These are phyloP conservation scores for Alligator mississippiensis DNA, from an alignment of 2,113 vertebrate genomes.

Conservation along the genomic window DNA sequence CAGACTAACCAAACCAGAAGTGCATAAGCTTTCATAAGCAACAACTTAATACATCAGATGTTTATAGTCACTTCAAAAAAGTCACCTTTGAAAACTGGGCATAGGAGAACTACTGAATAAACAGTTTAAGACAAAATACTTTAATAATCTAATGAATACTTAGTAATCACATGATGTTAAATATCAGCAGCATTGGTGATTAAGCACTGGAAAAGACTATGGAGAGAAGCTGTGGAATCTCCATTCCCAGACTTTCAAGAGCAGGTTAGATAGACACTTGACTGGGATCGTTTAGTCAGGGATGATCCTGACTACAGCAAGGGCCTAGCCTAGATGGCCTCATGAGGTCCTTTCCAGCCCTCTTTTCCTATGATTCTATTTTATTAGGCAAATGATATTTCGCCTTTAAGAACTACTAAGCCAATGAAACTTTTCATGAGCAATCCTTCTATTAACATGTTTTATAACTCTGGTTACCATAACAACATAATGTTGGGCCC, in stretches of 20 bases:
- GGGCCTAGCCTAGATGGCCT: too few relatives aligned
- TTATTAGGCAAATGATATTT: not conserved
- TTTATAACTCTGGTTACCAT: constrained; percentile 54
- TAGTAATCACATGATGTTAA: not conserved
- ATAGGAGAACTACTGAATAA: not conserved
- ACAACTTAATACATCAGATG: too few relatives aligned
- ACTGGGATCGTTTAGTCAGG: too few relatives aligned
- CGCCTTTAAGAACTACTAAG: not conserved
- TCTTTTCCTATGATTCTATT: not conserved
- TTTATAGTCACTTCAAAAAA: not conserved
- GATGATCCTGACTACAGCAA: too few relatives aligned
- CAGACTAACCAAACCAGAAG: too few relatives aligned
- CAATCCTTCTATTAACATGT: constrained; percentile 22
- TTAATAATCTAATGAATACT: not conserved
- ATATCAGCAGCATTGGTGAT: not conserved
- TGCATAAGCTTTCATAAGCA: too few relatives aligned
- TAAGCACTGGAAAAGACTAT: too few relatives aligned
- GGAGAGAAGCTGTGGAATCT: too few relatives aligned
- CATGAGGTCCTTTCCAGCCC: too few relatives aligned
- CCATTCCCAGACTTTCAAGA: too few relatives aligned
- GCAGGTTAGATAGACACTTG: too few relatives aligned
- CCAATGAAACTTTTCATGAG: not conserved
- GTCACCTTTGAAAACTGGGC: not conserved
- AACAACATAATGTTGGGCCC: constrained; percentile 25
- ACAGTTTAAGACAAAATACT: not conserved